Base-by-base conservation (phyloP, 2,113 vertebrate genomes). In the Forbesichthys papilliferus region DNA sequence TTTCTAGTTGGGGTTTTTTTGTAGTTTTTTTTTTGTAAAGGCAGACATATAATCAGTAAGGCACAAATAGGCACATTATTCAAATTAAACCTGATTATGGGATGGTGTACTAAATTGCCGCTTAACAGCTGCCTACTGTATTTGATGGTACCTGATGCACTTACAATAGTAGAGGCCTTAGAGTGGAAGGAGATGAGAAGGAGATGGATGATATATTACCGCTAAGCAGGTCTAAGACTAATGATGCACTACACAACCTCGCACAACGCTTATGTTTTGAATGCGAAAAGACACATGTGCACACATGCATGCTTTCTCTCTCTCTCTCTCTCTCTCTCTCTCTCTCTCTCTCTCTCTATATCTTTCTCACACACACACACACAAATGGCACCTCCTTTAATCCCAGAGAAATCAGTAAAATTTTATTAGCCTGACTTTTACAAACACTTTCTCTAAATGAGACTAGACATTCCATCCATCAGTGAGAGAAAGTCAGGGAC, bases 381-480 rank as follows among this genome's bases (percentile, higher is more conserved):
- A 7, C 71, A 78, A 68, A 80, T 74, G 74, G 78, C 85, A 85
- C 71, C 80, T 82, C 75, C 77, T 86, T 89, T 87, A 88, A 88
- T 88, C 83, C 83, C 77, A 74, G 16, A 34, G 77, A 87, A 88
- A 89, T 88, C 84, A 72, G 88, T 72, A 63, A 86, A 83, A 91
- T 89, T 85, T 87, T 84, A 91, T 89, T 91, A 91, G 64, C 42
- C 53, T 90, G 87, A 89, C 87, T 88, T 89, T 91, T 87, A 89
- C 85, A 89, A 89, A 86, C 85, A 89, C 67, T 60, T 84, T 67
- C 77, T 83, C 79, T 68, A 77, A 86, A 90, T 88, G 83, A 86
- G 84, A 87, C 72, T 58, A 87, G 88, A 91, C 87, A 58, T 81
- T 87, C 79, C 87, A 88, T 91, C 86, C 82, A 89, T 91, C 86